Conservation (phyloP, 2,113 vertebrate species). For the Gadus chalcogrammus region DNA sequence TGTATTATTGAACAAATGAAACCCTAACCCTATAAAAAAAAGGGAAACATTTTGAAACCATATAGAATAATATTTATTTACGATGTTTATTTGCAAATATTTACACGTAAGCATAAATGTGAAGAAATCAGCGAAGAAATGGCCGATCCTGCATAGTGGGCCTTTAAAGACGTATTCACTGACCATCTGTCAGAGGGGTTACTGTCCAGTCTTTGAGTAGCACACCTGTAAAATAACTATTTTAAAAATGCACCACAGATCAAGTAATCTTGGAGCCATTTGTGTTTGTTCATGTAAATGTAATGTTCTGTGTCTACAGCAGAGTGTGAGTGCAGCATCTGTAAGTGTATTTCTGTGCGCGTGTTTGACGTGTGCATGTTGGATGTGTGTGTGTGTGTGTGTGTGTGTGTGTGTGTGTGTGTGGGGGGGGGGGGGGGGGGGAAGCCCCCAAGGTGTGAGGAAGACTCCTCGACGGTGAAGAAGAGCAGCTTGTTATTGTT, state of each 20-base stretch:
- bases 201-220: neutral
- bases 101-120: too few species aligned
- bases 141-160: too few species aligned
- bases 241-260: constrained; percentile 24
- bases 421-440: neutral
- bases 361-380: neutral
- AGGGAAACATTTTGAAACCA: too few species aligned
- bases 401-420: neutral
- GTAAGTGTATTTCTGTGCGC: neutral
- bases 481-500: constrained; percentile 35
- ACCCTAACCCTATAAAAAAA: too few species aligned
- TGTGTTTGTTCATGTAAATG: too few species aligned
- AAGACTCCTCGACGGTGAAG: constrained; percentile 13
- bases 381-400: neutral
- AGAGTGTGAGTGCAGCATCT: constrained; percentile 12
- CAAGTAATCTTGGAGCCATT: neutral
- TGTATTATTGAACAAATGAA: too few species aligned
- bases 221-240: constrained; percentile 31
- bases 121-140: too few species aligned
- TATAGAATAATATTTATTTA: too few species aligned
- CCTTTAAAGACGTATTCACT: too few species aligned
- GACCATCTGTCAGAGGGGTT: too few species aligned
- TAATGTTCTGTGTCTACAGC: neutral
- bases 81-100: too few species aligned
- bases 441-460: neutral